phyloP scores from a whole-genome alignment of 2,113 vertebrate species.

The Amazona guildingii region DNA sequence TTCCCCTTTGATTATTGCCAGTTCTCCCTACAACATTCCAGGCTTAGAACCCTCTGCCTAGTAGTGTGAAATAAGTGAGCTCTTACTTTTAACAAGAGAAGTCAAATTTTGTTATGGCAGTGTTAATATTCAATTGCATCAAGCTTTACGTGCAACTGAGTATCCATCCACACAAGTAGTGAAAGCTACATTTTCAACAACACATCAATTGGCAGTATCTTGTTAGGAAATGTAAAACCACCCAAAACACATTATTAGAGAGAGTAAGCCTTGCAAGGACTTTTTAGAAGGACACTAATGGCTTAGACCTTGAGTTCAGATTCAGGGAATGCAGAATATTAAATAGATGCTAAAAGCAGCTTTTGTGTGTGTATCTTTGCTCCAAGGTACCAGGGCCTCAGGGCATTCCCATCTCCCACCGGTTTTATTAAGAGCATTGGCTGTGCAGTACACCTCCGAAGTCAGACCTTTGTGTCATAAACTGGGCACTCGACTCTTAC shows the following conservation, averaged over 20 bases:
- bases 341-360: neutral
- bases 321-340: neutral
- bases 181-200: neutral
- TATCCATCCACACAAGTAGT: neutral
- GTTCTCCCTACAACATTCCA: neutral
- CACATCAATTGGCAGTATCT: neutral
- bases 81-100: neutral
- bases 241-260: neutral
- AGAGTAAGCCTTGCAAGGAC: neutral
- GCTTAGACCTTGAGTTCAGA: neutral
- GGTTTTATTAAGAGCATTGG: neutral
- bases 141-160: neutral
- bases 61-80: neutral
- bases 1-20: neutral
- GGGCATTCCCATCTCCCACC: neutral
- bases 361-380: neutral
- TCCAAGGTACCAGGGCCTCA: neutral
- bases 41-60: neutral
- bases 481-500: neutral
- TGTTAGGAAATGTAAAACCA: neutral
- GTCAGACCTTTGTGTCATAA: neutral
- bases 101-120: neutral
- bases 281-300: neutral
- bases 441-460: rapidly evolving
- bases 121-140: neutral